Conservation (phyloP, 2,797 vertebrate species). For the Tokudaia tokunoshimensis region DNA sequence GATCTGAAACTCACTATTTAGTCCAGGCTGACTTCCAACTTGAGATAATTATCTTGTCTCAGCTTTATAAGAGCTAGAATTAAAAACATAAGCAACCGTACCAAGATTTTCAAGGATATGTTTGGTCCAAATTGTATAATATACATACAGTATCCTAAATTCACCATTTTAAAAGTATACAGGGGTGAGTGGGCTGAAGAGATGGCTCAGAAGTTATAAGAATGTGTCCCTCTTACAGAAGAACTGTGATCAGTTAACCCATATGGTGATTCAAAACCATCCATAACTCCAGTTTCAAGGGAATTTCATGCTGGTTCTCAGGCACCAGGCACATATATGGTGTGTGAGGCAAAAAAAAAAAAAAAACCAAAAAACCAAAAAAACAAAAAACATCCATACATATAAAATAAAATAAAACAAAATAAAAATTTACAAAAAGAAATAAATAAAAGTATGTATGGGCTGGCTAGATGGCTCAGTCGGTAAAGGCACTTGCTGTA, state of each 20-base stretch:
- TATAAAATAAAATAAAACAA: neutral
- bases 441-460: neutral
- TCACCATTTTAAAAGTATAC: neutral
- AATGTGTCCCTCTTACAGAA: neutral
- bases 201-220: neutral
- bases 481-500: neutral
- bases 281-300: neutral
- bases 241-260: neutral
- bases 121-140: constrained; percentile 42
- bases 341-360: neutral
- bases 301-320: neutral
- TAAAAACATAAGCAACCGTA: neutral
- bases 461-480: neutral
- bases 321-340: neutral
- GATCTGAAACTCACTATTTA: neutral
- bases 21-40: neutral
- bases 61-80: neutral
- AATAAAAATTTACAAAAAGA: neutral
- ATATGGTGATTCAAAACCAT: neutral
- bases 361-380: neutral
- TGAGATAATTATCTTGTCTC: neutral
- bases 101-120: neutral
- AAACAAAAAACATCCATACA: neutral
- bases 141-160: neutral
- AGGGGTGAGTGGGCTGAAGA: neutral